These are phyloP conservation scores for Protophormia terraenovae DNA, from an alignment of 2,888 invertebrate genomes.

Conservation along the genomic window DNA sequence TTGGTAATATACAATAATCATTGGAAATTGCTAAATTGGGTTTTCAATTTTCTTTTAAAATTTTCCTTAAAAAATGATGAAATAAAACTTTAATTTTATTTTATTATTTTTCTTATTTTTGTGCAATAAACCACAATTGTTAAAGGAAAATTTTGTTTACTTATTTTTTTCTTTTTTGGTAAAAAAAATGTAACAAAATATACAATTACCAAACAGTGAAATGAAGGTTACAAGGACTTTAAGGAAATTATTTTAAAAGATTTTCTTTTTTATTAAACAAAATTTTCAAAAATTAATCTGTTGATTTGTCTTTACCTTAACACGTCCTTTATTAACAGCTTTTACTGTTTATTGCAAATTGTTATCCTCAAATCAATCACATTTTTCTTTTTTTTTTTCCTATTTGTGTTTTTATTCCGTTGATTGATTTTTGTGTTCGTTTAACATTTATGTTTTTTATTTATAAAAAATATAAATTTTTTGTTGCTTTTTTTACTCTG, in stretches of 20 bases:
- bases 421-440: constrained; percentile 60
- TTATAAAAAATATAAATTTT: not conserved
- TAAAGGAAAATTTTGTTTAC: not conserved
- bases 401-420: constrained; percentile 42
- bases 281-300: too few relatives aligned
- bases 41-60: constrained; percentile 14
- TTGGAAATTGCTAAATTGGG: constrained; percentile 41
- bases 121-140: not conserved
- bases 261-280: too few relatives aligned
- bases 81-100: not conserved
- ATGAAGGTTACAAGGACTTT: not conserved
- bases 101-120: not conserved
- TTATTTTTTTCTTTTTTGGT: not conserved
- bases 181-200: not conserved
- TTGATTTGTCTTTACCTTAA: not conserved
- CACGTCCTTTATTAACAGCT: not conserved
- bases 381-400: not conserved
- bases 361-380: constrained; percentile 25
- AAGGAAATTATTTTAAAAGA: too few relatives aligned
- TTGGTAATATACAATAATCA: constrained; percentile 15
- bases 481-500: not conserved
- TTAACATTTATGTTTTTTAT: not conserved
- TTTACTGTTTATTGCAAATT: not conserved
- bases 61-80: not conserved
- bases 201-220: not conserved